Percentiles rank a stretch among this genome's conserved stretches.
These are phyloP conservation scores for Agriopis leucophaearia DNA, from an alignment of 2,888 invertebrate genomes.

Conservation along the genomic window DNA sequence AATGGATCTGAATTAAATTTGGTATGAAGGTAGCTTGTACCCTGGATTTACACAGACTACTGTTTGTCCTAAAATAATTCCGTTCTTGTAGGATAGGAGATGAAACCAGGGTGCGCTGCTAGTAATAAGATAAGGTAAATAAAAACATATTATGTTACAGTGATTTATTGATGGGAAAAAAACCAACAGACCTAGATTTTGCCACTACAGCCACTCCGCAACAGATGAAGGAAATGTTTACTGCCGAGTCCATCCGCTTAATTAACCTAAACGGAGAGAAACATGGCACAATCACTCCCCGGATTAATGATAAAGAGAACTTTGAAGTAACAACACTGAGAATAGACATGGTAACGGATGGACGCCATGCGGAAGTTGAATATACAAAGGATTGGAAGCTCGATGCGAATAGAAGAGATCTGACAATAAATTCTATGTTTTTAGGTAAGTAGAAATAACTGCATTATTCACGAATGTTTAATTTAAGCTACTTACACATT, in stretches of 20 bases:
- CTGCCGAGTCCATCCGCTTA: slow-evolving; percentile 93
- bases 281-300: slow-evolving; percentile 98
- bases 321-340: slow-evolving; percentile 98
- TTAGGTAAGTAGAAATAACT: slow-evolving; percentile 84
- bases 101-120: background rate
- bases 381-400: slow-evolving; percentile 97
- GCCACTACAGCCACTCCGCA: slow-evolving; percentile 98
- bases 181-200: slow-evolving; percentile 98
- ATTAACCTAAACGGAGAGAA: slow-evolving; percentile 97
- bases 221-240: slow-evolving; percentile 98
- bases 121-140: background rate
- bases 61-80: no score
- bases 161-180: slow-evolving; percentile 91
- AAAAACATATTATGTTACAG: slow-evolving; percentile 65
- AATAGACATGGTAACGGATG: slow-evolving; percentile 96
- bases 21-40: no score
- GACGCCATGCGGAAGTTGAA: slow-evolving; percentile 97
- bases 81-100: no score
- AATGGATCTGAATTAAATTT: no score
- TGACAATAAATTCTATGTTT: slow-evolving; percentile 99
- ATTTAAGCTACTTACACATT: no score
- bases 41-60: no score
- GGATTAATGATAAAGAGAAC: slow-evolving; percentile 97
- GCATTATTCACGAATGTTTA: no score
- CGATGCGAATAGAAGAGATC: slow-evolving; percentile 97